Percentiles rank a stretch among this genome's conserved stretches.
Evolutionary conservation across 2,113 vertebrate genomes (phyloP).

Genomic region (Coturnix japonica): DNA sequence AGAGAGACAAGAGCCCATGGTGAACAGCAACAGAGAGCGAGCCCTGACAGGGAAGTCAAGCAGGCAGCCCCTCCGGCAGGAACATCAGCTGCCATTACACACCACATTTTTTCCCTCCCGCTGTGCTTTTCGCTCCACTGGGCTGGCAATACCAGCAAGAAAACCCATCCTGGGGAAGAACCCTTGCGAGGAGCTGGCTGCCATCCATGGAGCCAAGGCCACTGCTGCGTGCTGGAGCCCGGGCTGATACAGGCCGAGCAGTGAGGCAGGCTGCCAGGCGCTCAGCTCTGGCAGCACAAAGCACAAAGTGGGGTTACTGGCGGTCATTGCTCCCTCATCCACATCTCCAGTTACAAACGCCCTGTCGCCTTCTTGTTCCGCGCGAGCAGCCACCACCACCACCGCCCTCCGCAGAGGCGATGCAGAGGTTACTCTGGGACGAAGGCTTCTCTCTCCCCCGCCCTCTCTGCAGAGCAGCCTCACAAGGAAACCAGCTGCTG

Average conservation of each 20-base stretch:
- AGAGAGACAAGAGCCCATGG: rapidly evolving
- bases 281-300: neutral
- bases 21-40: rapidly evolving
- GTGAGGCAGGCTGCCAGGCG: neutral
- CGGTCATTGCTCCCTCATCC: slow-evolving; percentile 75
- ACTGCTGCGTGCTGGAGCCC: neutral
- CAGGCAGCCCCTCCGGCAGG: neutral
- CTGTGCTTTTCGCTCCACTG: neutral
- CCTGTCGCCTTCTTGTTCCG: slow-evolving; percentile 61
- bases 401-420: slow-evolving; percentile 7
- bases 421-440: slow-evolving; percentile 35
- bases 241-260: neutral
- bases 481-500: neutral
- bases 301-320: slow-evolving; percentile 72
- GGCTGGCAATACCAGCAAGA: too few species aligned
- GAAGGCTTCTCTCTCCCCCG: neutral
- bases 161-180: neutral
- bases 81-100: neutral
- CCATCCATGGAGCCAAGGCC: neutral
- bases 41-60: neutral
- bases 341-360: slow-evolving; percentile 74
- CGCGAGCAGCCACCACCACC: neutral
- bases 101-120: neutral
- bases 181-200: neutral
- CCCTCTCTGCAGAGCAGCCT: neutral